These are phyloP conservation scores for Thryonomys swinderianus DNA, from an alignment of 2,113 vertebrate genomes.

Conservation along the genomic window DNA sequence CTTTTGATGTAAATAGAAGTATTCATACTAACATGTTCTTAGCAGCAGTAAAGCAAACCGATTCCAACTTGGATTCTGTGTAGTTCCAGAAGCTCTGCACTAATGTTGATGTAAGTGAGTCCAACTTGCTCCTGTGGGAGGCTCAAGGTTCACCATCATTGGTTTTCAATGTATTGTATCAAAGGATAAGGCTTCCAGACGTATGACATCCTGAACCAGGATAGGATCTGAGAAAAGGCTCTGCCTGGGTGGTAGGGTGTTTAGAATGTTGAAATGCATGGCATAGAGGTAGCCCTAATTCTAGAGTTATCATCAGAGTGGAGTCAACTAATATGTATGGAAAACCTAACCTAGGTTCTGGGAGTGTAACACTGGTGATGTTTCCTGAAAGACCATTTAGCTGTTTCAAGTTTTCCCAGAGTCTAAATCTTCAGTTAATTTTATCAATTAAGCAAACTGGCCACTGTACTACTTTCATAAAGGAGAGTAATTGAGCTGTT, in stretches of 20 bases:
- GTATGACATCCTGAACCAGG: slow-evolving; percentile 6
- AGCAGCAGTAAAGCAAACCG: neutral
- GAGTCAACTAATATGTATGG: neutral
- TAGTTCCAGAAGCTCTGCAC: slow-evolving; percentile 5
- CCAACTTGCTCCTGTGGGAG: neutral
- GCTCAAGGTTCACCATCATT: slow-evolving; percentile 26
- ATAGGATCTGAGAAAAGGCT: neutral
- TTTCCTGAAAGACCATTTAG: neutral
- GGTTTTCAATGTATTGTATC: slow-evolving; percentile 46
- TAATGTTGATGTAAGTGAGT: neutral
- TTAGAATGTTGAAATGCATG: neutral
- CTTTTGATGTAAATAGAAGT: slow-evolving; percentile 59
- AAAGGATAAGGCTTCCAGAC: slow-evolving; percentile 17
- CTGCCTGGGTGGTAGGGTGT: neutral
- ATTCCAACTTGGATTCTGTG: slow-evolving; percentile 25
- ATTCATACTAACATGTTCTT: neutral
- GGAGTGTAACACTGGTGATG: neutral
- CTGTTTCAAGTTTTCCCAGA: neutral
- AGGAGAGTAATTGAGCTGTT: neutral
- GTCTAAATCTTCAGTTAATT: neutral
- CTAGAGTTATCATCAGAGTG: neutral
- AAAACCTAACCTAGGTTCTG: neutral
- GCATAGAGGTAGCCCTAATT: neutral
- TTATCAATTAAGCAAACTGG: neutral
- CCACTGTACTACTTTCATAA: neutral